phyloP scores from a whole-genome alignment of 2,113 vertebrate genomes.

The Marmota monax region DNA sequence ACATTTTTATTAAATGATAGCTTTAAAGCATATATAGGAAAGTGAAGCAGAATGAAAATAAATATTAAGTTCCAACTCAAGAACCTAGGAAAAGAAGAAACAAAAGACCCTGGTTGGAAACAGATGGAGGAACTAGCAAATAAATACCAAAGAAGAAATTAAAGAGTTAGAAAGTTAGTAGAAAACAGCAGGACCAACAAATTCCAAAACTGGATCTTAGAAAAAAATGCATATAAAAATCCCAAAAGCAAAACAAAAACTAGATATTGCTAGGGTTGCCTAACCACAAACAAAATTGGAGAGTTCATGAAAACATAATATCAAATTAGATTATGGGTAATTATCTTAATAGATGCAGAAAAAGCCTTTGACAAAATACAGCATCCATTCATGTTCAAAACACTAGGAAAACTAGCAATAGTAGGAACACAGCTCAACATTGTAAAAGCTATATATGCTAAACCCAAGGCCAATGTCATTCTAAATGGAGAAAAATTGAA shows the following conservation, averaged over 20 bases:
- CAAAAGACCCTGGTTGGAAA: neutral
- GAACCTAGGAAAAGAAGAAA: neutral
- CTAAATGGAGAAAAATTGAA: no score
- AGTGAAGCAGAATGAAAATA: neutral
- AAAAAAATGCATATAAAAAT: neutral
- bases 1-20: neutral
- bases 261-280: neutral
- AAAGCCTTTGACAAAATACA: no score
- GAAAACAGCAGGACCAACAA: neutral
- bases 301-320: neutral
- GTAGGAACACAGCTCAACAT: no score
- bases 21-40: neutral
- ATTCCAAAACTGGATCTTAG: neutral
- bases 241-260: neutral
- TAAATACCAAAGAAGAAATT: conserved; percentile 16
- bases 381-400: no score
- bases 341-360: no score
- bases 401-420: no score
- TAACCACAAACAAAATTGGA: neutral
- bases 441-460: no score
- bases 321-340: neutral
- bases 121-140: neutral
- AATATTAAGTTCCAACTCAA: neutral
- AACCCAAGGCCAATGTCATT: no score
- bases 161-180: neutral